Evolutionary conservation across 2,797 vertebrate species (phyloP).

Genomic region (Decapterus maruadsi): DNA sequence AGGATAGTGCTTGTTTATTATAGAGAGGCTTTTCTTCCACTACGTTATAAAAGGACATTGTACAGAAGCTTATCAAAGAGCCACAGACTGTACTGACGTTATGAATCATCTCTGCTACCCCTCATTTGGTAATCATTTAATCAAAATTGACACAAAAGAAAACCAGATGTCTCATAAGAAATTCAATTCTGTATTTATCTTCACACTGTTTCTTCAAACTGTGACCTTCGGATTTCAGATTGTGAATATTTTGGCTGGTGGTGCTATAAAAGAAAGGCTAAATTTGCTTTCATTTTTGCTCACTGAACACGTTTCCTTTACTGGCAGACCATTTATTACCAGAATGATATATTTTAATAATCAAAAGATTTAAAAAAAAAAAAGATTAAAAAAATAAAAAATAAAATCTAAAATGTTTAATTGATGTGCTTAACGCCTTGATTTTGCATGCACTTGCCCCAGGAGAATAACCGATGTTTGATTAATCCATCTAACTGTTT

Average conservation of each 20-base stretch:
- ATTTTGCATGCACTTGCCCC: conserved; percentile 24
- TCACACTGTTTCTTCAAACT: not conserved
- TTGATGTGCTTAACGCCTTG: conserved; percentile 36
- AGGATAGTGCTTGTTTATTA: conserved; percentile 59
- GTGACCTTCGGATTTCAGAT: not conserved
- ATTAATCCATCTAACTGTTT: conserved; percentile 57
- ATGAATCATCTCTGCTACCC: conserved; percentile 12
- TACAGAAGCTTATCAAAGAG: conserved; percentile 37
- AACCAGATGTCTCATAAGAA: not conserved
- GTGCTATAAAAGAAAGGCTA: not conserved
- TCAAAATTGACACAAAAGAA: not conserved
- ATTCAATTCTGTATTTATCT: not conserved
- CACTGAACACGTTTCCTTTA: not conserved
- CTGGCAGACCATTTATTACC: conserved; percentile 9
- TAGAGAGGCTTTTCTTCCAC: conserved; percentile 48
- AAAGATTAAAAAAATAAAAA: too few species aligned
- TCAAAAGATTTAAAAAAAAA: not conserved
- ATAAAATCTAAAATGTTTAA: conserved; percentile 38
- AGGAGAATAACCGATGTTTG: conserved; percentile 46
- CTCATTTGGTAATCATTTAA: not conserved
- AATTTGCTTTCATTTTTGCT: not conserved
- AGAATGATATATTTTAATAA: conserved; percentile 18
- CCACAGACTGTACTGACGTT: not conserved
- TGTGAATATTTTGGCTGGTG: not conserved
- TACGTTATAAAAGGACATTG: conserved; percentile 23